Percentiles rank a stretch among this genome's conserved stretches.
These are phyloP conservation scores for Spondyliosoma cantharus DNA, from an alignment of 2,797 vertebrate species.

Conservation along the genomic window DNA sequence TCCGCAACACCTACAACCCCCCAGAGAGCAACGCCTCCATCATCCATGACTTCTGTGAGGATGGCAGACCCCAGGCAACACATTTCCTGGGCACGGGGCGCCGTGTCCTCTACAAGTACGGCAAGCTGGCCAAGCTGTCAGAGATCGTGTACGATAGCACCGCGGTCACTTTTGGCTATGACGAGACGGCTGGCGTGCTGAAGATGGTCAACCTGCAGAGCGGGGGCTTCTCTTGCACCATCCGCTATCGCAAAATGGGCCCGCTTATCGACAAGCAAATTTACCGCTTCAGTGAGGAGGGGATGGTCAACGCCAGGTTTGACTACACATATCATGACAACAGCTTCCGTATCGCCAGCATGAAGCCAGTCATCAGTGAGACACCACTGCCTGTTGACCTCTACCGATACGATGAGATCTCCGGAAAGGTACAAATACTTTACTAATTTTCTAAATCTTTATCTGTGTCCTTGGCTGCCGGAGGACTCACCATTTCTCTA, in stretches of 20 bases:
- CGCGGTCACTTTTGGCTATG: slow-evolving; percentile 96
- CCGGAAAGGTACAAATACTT: slow-evolving; percentile 73
- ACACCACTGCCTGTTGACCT: slow-evolving; percentile 97
- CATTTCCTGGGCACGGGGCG: slow-evolving; percentile 95
- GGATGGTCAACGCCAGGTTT: slow-evolving; percentile 98
- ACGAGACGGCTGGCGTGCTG: slow-evolving; percentile 95
- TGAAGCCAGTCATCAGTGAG: slow-evolving; percentile 98
- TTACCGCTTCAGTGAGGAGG: slow-evolving; percentile 98
- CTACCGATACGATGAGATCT: slow-evolving; percentile 96
- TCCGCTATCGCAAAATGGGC: slow-evolving; percentile 97
- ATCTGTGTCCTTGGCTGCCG: slow-evolving; percentile 4
- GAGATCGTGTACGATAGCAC: slow-evolving; percentile 98
- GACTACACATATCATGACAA: slow-evolving; percentile 99
- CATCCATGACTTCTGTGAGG: slow-evolving; percentile 97
- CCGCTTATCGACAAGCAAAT: slow-evolving; percentile 98
- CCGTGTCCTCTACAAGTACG: slow-evolving; percentile 98
- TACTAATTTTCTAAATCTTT: background rate
- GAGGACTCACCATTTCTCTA: slow-evolving; percentile 6
- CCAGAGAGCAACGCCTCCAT: slow-evolving; percentile 98
- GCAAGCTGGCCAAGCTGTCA: slow-evolving; percentile 95
- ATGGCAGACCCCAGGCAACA: slow-evolving; percentile 92
- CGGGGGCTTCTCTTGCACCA: slow-evolving; percentile 97
- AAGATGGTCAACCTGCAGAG: slow-evolving; percentile 99
- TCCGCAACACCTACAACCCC: slow-evolving; percentile 97
- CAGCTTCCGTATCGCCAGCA: slow-evolving; percentile 98